Percentiles rank a stretch among this genome's conserved stretches.
Evolutionary conservation across 2,113 vertebrate genomes (phyloP).

Genomic region (Taxidea taxus): DNA sequence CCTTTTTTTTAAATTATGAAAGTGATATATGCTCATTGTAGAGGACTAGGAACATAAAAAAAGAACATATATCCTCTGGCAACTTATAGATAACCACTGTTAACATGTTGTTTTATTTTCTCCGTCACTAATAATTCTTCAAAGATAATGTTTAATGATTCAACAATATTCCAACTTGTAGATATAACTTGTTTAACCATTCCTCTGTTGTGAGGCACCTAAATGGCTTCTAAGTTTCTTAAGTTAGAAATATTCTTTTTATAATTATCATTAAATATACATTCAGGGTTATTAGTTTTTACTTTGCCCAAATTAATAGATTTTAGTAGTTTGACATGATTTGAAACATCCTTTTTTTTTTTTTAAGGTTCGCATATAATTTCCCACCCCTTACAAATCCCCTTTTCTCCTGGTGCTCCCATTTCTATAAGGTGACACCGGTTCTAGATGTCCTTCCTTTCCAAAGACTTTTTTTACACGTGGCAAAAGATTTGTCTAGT

Average conservation of each 20-base stretch:
- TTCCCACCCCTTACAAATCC: not conserved
- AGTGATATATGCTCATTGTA: not conserved
- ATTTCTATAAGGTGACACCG: not conserved
- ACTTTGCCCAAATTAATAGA: conserved; percentile 22
- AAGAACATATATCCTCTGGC: not conserved
- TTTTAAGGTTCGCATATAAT: not conserved
- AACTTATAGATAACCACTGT: not conserved
- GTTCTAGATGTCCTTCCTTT: not conserved
- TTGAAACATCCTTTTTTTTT: conserved; percentile 17
- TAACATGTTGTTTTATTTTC: not conserved
- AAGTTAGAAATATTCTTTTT: not conserved
- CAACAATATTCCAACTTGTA: not conserved
- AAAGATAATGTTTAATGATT: conserved; percentile 9
- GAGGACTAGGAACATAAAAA: not conserved
- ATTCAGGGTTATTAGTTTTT: conserved; percentile 1
- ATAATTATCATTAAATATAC: conserved; percentile 18
- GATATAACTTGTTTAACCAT: conserved; percentile 1
- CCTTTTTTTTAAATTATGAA: not conserved
- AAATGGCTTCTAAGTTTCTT: not conserved
- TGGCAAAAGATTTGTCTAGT: not conserved
- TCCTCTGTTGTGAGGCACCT: not conserved
- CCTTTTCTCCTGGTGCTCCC: not conserved
- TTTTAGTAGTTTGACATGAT: not conserved
- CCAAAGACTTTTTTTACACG: not conserved
- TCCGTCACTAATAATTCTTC: not conserved